Conservation (phyloP, 2,888 invertebrate species). For the Cyaniris semiargus region DNA sequence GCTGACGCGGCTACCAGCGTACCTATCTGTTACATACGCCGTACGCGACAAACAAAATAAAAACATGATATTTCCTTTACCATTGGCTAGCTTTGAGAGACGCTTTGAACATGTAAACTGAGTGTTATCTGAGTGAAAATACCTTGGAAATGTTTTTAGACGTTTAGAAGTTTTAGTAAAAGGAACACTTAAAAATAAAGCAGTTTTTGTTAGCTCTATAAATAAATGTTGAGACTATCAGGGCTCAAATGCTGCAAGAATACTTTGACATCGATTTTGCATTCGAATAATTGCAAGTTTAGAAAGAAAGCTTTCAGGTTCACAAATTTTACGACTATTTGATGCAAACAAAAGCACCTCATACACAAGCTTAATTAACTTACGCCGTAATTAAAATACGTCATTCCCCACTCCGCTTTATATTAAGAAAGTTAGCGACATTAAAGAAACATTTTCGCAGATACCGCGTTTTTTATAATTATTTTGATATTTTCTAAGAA, state of each 20-base stretch:
- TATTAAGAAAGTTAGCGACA: conserved; percentile 23
- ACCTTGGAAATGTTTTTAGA: neutral
- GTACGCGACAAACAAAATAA: conserved; percentile 22
- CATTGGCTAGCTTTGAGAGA: neutral
- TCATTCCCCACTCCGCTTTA: neutral
- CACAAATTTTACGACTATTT: conserved; percentile 1
- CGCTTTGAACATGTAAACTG: neutral
- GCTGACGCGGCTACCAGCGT: neutral
- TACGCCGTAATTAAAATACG: conserved; percentile 7
- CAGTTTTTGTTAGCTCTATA: neutral
- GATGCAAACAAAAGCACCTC: neutral
- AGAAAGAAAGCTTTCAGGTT: neutral
- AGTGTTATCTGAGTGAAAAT: neutral
- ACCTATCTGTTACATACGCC: conserved; percentile 6
- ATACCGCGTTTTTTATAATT: conserved; percentile 26
- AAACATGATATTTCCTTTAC: conserved; percentile 13
- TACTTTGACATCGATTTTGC: neutral
- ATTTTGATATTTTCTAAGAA: conserved; percentile 45
- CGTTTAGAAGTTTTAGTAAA: neutral
- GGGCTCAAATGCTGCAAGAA: neutral
- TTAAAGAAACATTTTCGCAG: conserved; percentile 4
- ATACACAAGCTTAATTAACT: conserved; percentile 12
- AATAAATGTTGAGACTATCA: too few relatives aligned
- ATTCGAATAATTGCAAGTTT: neutral
- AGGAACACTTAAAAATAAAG: neutral